These are phyloP conservation scores for Macroramphosus scolopax DNA, from an alignment of 2,797 vertebrate species.

Conservation along the genomic window DNA sequence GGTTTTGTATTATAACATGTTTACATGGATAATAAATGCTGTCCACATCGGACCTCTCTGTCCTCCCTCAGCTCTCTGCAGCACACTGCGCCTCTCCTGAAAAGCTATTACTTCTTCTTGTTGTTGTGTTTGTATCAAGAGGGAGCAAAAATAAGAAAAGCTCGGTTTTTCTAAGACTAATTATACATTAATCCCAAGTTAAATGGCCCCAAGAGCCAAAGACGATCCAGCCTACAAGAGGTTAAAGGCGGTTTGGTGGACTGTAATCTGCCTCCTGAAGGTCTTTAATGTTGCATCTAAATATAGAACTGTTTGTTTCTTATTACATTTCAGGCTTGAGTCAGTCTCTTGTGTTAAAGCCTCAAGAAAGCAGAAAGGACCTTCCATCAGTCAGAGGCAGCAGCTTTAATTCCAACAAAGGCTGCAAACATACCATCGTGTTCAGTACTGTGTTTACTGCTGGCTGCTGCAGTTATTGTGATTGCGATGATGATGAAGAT, in stretches of 20 bases:
- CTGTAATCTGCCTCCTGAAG: slow-evolving; percentile 1
- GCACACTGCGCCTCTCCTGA: slow-evolving; percentile 21
- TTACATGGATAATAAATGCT: slow-evolving; percentile 31
- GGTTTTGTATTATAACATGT: slow-evolving; percentile 19
- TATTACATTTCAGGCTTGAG: too few relatives aligned
- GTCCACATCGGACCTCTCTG: slow-evolving; percentile 9
- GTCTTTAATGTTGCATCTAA: slow-evolving; percentile 14
- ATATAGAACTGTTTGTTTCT: slow-evolving; percentile 8
- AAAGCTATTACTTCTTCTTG: slow-evolving; percentile 51
- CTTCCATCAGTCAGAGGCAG: neutral
- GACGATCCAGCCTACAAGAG: slow-evolving; percentile 12
- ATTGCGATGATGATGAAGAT: slow-evolving; percentile 4
- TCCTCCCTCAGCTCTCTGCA: slow-evolving; percentile 50
- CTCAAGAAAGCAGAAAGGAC: neutral
- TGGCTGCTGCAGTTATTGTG: slow-evolving; percentile 3
- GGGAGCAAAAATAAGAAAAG: slow-evolving; percentile 25
- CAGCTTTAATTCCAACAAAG: too few relatives aligned
- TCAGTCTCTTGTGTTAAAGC: slow-evolving; percentile 1
- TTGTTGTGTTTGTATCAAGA: slow-evolving; percentile 31
- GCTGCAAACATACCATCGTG: too few relatives aligned
- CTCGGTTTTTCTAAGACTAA: slow-evolving; percentile 23
- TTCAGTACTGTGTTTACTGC: too few relatives aligned
- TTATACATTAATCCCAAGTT: slow-evolving; percentile 33
- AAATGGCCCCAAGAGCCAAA: slow-evolving; percentile 23
- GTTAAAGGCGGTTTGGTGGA: slow-evolving; percentile 2